Base-by-base conservation (phyloP, 2,888 invertebrate genomes). In the Dione juno region DNA sequence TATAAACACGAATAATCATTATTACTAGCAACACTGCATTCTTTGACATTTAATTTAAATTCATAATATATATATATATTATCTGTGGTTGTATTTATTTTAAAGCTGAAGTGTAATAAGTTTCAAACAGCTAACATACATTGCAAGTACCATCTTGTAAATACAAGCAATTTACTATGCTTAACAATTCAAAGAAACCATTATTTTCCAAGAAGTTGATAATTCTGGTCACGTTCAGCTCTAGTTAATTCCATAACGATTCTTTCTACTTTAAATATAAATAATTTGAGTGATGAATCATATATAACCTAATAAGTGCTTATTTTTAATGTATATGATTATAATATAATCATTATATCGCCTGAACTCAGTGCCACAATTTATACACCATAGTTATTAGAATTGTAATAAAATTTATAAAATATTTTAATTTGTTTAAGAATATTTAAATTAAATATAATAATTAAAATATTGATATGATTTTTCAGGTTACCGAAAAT, bases 401-500 rank as follows among this genome's bases (percentile, higher is more conserved):
- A 40, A 45, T 45, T 45, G 1, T 45, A 7, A n/a, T 14, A 1
- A 14, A 14, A n/a, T n/a, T 14, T n/a, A 45, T 50, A 50, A 16
- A 10, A 50, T 50, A 50, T 50, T 19, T 50, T 50, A 10, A 5
- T 3, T n/a, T 45, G 16, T 48, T 48, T 16, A 16, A 48, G 11
- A 10, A 50, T 50, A 50, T 50, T 50, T 50, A 40, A 40, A 40
- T 50, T 10, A n/a, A 50, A 50, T 50, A 50, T 13, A 61, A 28
- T n/a, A 57, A 7, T 6, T 37, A 1, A 16, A 14, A 61, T 10
- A 9, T 9, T 43, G 7, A 43, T n/a, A 43, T 45, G 28, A n/a
- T 43, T 28, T 61, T 58, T 8, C 61, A 45, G 61, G 41, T 45
- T 45, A 13, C 14, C 40, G 11, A 61, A 45, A 61, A 61, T 61